Evolutionary conservation across 2,888 invertebrate genomes (phyloP).

Genomic region (Amphimallon solstitiale): DNA sequence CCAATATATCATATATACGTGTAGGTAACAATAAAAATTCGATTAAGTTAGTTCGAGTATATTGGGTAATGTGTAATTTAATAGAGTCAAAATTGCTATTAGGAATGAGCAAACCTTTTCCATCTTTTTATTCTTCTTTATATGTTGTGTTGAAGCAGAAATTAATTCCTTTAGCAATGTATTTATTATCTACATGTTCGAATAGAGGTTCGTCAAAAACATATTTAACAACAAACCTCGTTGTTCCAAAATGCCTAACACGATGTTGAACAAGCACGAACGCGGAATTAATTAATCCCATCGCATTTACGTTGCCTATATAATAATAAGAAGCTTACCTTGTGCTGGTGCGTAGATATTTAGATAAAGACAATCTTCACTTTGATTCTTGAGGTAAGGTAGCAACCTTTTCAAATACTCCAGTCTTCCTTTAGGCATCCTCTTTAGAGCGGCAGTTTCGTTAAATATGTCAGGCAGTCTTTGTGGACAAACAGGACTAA

Average conservation of each 20-base stretch:
- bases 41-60: no score
- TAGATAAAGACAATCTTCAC: slow-evolving; percentile 96
- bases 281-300: slow-evolving; percentile 10
- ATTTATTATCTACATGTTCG: no score
- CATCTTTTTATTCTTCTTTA: no score
- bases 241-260: slow-evolving; percentile 2
- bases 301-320: background rate
- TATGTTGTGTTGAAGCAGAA: no score
- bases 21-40: no score
- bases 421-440: slow-evolving; percentile 88
- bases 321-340: slow-evolving; percentile 73
- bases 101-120: no score
- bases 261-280: background rate
- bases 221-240: background rate
- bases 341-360: slow-evolving; percentile 96
- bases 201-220: no score
- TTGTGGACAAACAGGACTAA: slow-evolving; percentile 94
- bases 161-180: no score
- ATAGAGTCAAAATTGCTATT: no score
- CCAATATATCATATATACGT: no score
- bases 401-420: slow-evolving; percentile 89
- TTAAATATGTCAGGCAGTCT: slow-evolving; percentile 86
- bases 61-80: no score
- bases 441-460: slow-evolving; percentile 82
- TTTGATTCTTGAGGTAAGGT: slow-evolving; percentile 89